Percentiles rank a stretch among this genome's conserved stretches.
phyloP scores from a whole-genome alignment of 1,140 invertebrate species.

The Pinna nobilis region DNA sequence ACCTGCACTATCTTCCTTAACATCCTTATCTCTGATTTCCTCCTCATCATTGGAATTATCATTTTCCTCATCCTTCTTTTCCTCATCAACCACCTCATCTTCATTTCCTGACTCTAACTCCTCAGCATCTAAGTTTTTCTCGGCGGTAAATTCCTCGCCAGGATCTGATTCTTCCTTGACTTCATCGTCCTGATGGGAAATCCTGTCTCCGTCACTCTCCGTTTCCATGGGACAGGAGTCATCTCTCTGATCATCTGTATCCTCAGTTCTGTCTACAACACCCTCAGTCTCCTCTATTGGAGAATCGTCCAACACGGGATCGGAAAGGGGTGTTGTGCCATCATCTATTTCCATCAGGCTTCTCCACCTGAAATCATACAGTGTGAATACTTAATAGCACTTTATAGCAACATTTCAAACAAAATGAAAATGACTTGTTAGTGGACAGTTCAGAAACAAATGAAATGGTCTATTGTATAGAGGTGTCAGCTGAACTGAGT shows the following conservation, averaged over 20 bases:
- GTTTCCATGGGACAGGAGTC: neutral
- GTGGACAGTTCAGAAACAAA: too few relatives aligned
- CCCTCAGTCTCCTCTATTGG: neutral
- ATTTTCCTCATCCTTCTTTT: constrained; percentile 69
- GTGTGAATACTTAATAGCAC: too few relatives aligned
- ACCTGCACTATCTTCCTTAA: neutral
- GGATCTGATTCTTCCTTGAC: constrained; percentile 62
- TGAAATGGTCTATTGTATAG: too few relatives aligned
- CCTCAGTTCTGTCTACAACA: constrained; percentile 5
- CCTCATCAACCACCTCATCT: constrained; percentile 85
- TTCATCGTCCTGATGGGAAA: constrained; percentile 37
- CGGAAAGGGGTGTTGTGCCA: too few relatives aligned
- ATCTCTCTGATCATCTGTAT: constrained; percentile 2
- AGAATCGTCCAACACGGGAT: neutral
- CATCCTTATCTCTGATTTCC: constrained; percentile 6
- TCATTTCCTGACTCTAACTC: constrained; percentile 48
- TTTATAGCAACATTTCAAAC: too few relatives aligned
- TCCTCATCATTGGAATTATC: neutral
- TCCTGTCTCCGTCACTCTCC: constrained; percentile 1
- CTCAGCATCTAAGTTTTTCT: too few relatives aligned
- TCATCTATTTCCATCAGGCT: too few relatives aligned
- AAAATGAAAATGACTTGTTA: too few relatives aligned
- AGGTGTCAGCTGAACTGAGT: too few relatives aligned
- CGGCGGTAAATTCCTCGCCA: constrained; percentile 47
- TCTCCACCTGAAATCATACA: too few relatives aligned